Evolutionary conservation across 1,140 invertebrate genomes (phyloP).

Genomic region (Microplitis mediator): DNA sequence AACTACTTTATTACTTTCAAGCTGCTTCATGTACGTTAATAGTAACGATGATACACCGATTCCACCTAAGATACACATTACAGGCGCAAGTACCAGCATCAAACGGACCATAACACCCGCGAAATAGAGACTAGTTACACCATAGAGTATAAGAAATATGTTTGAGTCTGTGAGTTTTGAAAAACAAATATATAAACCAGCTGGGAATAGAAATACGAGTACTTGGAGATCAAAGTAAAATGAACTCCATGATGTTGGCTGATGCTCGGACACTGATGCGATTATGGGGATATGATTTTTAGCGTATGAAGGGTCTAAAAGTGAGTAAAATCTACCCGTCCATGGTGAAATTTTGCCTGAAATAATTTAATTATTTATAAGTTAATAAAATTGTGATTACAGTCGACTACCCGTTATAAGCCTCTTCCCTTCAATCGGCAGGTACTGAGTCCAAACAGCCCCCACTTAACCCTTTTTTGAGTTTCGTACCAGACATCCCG

Average conservation of each 20-base stretch:
- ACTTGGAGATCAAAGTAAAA: conserved; percentile 97
- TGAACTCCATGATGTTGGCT: conserved; percentile 97
- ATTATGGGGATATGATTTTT: conserved; percentile 99
- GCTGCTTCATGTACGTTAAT: conserved; percentile 88
- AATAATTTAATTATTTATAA: conserved; percentile 25
- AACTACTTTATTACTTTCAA: conserved; percentile 66
- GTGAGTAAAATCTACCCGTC: conserved; percentile 98
- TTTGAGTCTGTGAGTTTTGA: conserved; percentile 92
- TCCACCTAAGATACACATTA: conserved; percentile 96
- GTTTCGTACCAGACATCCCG: too few species aligned
- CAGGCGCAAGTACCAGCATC: conserved; percentile 96
- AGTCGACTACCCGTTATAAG: too few species aligned
- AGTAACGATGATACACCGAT: conserved; percentile 91
- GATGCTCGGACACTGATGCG: conserved; percentile 98
- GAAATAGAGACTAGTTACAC: conserved; percentile 97
- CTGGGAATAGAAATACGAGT: conserved; percentile 93
- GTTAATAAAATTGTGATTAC: too few species aligned
- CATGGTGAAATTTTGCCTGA: conserved; percentile 93
- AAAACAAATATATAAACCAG: conserved; percentile 96
- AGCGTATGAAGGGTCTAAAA: conserved; percentile 96
- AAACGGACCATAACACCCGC: conserved; percentile 98
- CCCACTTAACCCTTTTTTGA: too few species aligned
- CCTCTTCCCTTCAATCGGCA: too few species aligned
- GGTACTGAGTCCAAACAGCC: too few species aligned
- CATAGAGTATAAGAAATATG: conserved; percentile 97